Evolutionary conservation across 2,797 vertebrate genomes (phyloP), one percentile per base, ranked within the genome.

Genomic region (Malurus leucopterus): DNA sequence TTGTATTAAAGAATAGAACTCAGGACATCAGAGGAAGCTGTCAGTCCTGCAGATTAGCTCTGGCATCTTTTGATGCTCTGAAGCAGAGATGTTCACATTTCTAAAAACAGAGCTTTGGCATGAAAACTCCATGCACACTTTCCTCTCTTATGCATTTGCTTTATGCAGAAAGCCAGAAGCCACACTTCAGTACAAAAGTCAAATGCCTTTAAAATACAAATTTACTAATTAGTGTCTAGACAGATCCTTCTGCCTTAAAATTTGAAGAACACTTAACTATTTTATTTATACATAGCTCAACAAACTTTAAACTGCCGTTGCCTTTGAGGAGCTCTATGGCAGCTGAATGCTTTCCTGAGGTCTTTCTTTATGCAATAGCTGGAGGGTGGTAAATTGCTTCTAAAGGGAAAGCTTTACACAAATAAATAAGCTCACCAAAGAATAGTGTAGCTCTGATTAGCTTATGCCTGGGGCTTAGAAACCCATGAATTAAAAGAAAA

Each of bases 121-220:
- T 38, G 22, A 34, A 83, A 84, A 50, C 15, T 11, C 11, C 3
- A 1, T 20, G 17, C 54, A 44, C 2, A 0, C 54, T 74, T 75
- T 44, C 72, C 30, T 88, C 46, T 53, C 18, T 47, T 27, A 2
- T 36, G 23, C 11, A 8, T 62, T 63, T 61, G 34, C 18, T 71
- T 75, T 86, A 65, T 88, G 83, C 65, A 92, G 57, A 76, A 74
- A 75, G 53, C 41, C 73, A 77, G 71, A 64, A 91, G 72, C 86
- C 70, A 44, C 65, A 38, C 55, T 79, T 82, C 70, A 77, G 47
- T 50, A 68, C 54, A 53, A 79, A 91, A 79, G 26, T 72, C 65
- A 72, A 87, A 55, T 49, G 58, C 7, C 22, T 83, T 87, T 91
- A 57, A 89, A 87, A 75, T 73, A 83, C 29, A 63, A 65, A 81